Evolutionary conservation across 2,113 vertebrate genomes (phyloP), one percentile per base, ranked within the genome.

Genomic region (Daboia siamensis): DNA sequence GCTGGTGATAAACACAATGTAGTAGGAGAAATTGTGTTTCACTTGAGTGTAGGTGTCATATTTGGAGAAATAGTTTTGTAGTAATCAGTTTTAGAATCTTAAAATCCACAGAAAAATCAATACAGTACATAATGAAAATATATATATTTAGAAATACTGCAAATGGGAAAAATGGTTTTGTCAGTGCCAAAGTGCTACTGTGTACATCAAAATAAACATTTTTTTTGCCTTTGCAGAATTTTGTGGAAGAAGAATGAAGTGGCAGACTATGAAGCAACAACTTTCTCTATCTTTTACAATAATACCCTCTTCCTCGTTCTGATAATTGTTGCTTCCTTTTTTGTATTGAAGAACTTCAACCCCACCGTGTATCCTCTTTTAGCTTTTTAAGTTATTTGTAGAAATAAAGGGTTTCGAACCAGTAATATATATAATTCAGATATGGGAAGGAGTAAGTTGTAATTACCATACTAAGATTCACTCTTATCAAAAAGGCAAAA

Each of bases 171-270:
- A n/a, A 9, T 52, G 4, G 48, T 17, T 85, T 57, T 57, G 7
- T 57, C 52, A 46, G 3, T 85, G 23, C 7, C 44, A 26, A 84
- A 33, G 29, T 13, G 54, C 56, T 56, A 55, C 51, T 10, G 6
- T 20, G 11, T 85, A 17, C 4, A 4, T 24, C 7, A n/a, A 13
- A 10, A 15, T 89, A 46, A 39, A 20, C 20, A 21, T 44, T 74
- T 74, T 24, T 84, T 89, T 57, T 94, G n/a, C 1, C 0, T 94
- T 69, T 86, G 2, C 91, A 99, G 99, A 96, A 99, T 99, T 97
- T 97, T 99, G 94, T 99, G 99, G 99, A 99, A 99, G 97, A 99
- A 99, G 97, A 99, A 99, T 0, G 99, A 99, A 97, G 99, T 99
- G 3, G 99, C 99, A 0, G 99, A 99, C 94, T 99, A 99, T 0